Evolutionary conservation across 2,113 vertebrate species (phyloP).

Genomic region (Tyto alba): DNA sequence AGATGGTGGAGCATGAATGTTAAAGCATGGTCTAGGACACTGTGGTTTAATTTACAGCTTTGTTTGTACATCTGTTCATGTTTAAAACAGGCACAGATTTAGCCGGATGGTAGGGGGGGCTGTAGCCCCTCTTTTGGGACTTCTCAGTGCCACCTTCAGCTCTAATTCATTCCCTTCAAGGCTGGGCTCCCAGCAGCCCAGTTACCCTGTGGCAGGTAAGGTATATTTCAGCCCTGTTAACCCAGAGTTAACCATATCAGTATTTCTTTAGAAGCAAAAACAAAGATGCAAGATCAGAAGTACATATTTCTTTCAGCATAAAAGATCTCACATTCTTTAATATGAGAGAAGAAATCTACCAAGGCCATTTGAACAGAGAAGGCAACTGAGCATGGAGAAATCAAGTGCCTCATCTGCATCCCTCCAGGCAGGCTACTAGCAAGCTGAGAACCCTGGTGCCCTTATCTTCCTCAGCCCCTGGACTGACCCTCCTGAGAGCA

Average conservation of each 20-base stretch:
- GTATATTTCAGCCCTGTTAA: background rate
- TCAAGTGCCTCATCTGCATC: background rate
- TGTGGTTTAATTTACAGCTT: background rate
- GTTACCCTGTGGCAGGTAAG: background rate
- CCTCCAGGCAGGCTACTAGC: background rate
- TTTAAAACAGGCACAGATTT: background rate
- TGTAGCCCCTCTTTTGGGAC: constrained; percentile 27
- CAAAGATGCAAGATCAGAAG: background rate
- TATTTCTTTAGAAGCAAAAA: background rate
- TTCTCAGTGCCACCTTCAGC: background rate
- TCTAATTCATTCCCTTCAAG: background rate
- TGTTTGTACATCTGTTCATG: background rate
- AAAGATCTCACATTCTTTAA: background rate
- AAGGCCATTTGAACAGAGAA: background rate
- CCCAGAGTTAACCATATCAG: background rate
- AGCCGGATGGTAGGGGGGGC: constrained; percentile 32
- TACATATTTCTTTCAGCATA: background rate
- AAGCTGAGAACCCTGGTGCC: background rate
- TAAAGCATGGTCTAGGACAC: background rate
- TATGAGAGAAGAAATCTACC: background rate
- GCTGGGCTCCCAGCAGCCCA: background rate
- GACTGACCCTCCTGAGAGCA: background rate
- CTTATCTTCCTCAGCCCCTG: background rate
- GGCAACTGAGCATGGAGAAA: background rate
- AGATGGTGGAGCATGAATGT: rapidly evolving